These are phyloP conservation scores for Atrichornis clamosus DNA, from an alignment of 2,113 vertebrate genomes.

Conservation along the genomic window DNA sequence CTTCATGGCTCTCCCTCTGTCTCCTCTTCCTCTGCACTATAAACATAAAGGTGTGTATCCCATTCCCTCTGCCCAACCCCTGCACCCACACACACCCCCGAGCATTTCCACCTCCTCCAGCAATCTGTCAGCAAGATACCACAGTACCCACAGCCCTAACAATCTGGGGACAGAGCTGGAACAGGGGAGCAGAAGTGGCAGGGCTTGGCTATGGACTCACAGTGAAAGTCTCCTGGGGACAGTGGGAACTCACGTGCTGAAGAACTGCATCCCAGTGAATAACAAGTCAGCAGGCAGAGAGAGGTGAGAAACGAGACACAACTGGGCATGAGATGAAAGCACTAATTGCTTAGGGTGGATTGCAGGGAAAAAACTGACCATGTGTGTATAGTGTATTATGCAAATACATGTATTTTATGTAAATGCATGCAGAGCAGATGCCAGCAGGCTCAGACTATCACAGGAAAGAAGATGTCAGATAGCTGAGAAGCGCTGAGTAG, in stretches of 20 bases:
- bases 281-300: not conserved
- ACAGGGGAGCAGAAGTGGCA: not conserved
- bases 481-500: not conserved
- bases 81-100: rapidly evolving
- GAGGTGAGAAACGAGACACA: not conserved
- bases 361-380: not conserved
- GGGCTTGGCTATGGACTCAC: rapidly evolving
- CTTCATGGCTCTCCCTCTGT: not conserved
- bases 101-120: not conserved
- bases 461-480: not conserved
- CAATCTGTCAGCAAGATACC: not conserved
- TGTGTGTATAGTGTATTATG: not conserved
- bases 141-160: not conserved
- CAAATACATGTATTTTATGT: conserved; percentile 41
- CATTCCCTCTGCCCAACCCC: not conserved
- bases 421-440: conserved; percentile 45
- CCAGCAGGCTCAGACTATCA: conserved; percentile 24
- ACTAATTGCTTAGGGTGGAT: not conserved
- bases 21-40: not conserved
- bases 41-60: rapidly evolving
- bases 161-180: not conserved
- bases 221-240: not conserved
- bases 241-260: rapidly evolving
- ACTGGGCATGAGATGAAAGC: not conserved
- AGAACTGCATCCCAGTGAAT: not conserved